Base-by-base conservation (phyloP, 2,113 vertebrate genomes). In the Ellobius talpinus region DNA sequence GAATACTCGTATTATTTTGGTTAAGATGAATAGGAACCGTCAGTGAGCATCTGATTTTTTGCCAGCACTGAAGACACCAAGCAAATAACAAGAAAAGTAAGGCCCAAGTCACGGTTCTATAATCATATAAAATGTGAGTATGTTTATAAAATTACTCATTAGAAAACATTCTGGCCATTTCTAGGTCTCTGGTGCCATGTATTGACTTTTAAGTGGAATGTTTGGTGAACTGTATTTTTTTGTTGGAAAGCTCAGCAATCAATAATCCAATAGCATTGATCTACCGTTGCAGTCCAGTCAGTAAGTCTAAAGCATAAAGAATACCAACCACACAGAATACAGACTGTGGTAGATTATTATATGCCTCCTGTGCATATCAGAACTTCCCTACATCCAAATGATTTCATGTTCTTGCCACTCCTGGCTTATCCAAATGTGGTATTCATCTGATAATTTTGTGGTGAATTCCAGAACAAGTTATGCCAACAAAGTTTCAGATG, bases 401-500 rank as follows among this genome's bases (percentile, higher is more conserved):
- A 55, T 72, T 55, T n/a, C 72, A 93, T 97, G 66, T 70, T 36
- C 39, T 81, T 33, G 4, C 74, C 36, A 82, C 5, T 29, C 76
- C 66, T 90, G 7, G 31, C 90, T 97, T 96, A 45, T 86, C 86
- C 81, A 95, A 50, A 86, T 0, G 0, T 73, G 87, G 85, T 93
- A 93, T 96, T 61, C 52, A 82, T 77, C 87, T 91, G 82, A 91
- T 0, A 82, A 78, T 26, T 87, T 47, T 88, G 50, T 63, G 55
- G 86, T 90, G 45, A 89, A 91, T 50, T 90, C 92, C 70, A 61
- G 93, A 39, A 66, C 58, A 66, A 97, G 52, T 0, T 39, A 58
- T 61, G 97, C 52, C 96, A 97, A 93, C 11, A 0, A 66, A 47
- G 85, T 50, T 58, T 91, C 55, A 85, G 84, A 66, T 92, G 93